Evolutionary conservation across 53 echinoderm and acorn worm species (phyloP), one percentile per base, ranked within the genome.

Genomic region (Henricia sp.): DNA sequence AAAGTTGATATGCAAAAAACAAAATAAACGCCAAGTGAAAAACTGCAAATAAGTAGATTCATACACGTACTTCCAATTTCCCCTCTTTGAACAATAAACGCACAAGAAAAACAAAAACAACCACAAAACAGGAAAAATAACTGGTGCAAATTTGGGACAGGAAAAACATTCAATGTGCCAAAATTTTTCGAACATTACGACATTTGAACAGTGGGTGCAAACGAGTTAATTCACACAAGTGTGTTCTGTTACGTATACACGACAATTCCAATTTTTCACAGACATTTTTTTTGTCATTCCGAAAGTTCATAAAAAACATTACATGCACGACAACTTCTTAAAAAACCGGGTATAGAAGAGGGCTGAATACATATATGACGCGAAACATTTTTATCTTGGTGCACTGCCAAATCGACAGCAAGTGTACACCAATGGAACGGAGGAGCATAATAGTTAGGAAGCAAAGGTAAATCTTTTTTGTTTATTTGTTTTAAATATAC

Each of bases 351-450:
- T 2, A 64, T 63, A 23, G 48, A 80, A 64, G 80, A 80, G 62
- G 64, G 80, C 62, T 80, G 80, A 80, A 80, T 80, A 80, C 80
- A 80, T 50, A 50, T 16, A 80, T 20, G 50, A 64, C 48, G 80
- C 62, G 60, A 16, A 46, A 70, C 46, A 32, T 52, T 68, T 73
- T 80, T 63, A 64, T 44, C 76, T 59, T n/a, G n/a, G n/a, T n/a
- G n/a, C n/a, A n/a, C 76, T 76, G 76, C 57, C 76, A 76, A 76
- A 58, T 76, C 76, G 64, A 80, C 80, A 80, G 80, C 64, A 41
- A 80, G 63, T 80, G 80, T 50, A 80, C 80, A 80, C 80, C 64
- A 80, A 80, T 35, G 50, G 71, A 46, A 37, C 37, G 48, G 57
- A 58, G 77, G 77, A 77, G 60, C 10, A 60, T n/a, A 44, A 42